A percentile compares a stretch with the other conserved stretches of the same genome.
These are phyloP conservation scores for Polymixis lichenea DNA, from an alignment of 2,888 invertebrate species.

Conservation along the genomic window DNA sequence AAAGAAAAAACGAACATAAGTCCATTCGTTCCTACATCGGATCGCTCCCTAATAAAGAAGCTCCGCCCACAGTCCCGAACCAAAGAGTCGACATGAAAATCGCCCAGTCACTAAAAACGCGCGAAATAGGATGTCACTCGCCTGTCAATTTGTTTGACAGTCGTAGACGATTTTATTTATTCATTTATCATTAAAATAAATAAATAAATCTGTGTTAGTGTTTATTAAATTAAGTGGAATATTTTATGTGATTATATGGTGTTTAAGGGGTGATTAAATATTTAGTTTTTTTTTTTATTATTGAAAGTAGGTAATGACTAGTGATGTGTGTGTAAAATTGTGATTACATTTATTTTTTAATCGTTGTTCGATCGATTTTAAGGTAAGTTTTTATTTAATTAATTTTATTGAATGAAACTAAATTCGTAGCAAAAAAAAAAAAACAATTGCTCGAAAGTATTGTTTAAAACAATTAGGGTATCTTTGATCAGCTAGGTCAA, in stretches of 20 bases:
- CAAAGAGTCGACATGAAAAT: conserved; percentile 27
- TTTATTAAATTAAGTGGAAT: conserved; percentile 7
- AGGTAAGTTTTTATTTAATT: conserved; percentile 33
- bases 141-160: conserved; percentile 59
- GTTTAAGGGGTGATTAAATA: background rate
- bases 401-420: background rate
- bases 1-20: conserved; percentile 15
- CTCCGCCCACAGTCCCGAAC: conserved; percentile 47
- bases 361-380: conserved; percentile 14
- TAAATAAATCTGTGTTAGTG: background rate
- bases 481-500: too few relatives aligned
- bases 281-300: background rate
- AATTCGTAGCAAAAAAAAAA: too few relatives aligned
- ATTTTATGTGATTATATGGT: background rate
- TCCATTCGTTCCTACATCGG: conserved; percentile 7
- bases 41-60: conserved; percentile 19
- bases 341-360: conserved; percentile 2
- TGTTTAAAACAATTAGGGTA: too few relatives aligned
- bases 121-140: conserved; percentile 59
- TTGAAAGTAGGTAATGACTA: background rate
- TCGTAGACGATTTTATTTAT: conserved; percentile 46
- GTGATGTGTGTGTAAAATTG: conserved; percentile 42
- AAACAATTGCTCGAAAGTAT: too few relatives aligned
- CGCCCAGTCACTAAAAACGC: conserved; percentile 62
- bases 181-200: background rate